phyloP scores from a whole-genome alignment of 1,140 invertebrate species.

The Triops cancriformis region DNA sequence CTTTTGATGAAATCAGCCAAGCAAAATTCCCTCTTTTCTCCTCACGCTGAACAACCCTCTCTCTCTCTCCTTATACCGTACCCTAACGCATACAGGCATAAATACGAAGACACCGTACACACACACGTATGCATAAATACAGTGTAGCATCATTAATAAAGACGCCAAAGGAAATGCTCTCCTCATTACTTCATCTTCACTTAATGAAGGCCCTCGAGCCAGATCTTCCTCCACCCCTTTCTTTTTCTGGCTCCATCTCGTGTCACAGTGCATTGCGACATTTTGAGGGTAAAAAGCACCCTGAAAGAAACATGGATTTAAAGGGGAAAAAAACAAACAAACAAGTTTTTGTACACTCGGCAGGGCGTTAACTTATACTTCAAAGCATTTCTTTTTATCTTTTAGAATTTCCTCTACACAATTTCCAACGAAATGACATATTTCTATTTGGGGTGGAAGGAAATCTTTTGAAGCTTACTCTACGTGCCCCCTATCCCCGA shows the following conservation, averaged over 20 bases:
- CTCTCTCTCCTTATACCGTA: background rate
- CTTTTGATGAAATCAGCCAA: conserved; percentile 7
- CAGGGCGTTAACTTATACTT: background rate
- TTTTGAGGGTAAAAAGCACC: background rate
- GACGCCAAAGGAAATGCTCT: background rate
- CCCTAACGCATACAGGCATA: no score
- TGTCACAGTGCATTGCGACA: background rate
- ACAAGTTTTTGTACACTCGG: background rate
- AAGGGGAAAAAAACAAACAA: background rate
- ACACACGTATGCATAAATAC: background rate
- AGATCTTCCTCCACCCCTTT: background rate
- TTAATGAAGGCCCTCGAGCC: conserved; percentile 1
- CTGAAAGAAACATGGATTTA: background rate
- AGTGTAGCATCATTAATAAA: background rate
- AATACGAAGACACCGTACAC: no score
- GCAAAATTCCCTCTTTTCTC: background rate
- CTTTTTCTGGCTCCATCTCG: background rate
- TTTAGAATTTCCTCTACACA: no score
- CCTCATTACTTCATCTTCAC: conserved; percentile 5
- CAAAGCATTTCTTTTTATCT: no score
- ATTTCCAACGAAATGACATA: no score
- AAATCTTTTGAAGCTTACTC: conserved; percentile 1
- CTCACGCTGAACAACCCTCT: background rate
- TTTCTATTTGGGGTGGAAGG: background rate
- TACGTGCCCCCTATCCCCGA: background rate